phyloP scores from a whole-genome alignment of 2,797 vertebrate genomes.

The Sebastes hubbsi region DNA sequence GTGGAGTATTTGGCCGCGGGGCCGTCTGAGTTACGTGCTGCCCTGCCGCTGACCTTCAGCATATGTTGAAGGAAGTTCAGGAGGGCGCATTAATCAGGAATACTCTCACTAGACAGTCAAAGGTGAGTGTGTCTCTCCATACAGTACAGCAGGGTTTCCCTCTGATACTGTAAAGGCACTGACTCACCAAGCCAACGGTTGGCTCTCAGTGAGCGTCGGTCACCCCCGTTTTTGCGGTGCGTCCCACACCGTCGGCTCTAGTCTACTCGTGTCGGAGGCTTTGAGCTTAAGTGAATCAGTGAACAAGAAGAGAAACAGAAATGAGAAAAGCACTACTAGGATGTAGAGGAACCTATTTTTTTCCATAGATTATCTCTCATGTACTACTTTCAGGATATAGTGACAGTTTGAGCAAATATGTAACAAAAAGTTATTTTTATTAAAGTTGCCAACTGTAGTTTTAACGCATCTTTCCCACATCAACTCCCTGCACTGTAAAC shows the following conservation, averaged over 20 bases:
- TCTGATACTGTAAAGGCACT: background rate
- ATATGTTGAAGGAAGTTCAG: slow-evolving; percentile 46
- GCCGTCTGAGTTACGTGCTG: slow-evolving; percentile 21
- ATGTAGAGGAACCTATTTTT: no score
- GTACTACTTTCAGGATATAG: no score
- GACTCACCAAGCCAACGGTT: fast-evolving
- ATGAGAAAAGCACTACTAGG: no score
- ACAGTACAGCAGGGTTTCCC: background rate
- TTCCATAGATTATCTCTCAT: no score
- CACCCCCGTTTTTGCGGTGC: no score
- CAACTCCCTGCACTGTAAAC: background rate
- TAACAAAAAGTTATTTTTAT: no score
- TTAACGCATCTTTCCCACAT: background rate
- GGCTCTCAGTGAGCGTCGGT: no score
- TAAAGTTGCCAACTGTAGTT: background rate
- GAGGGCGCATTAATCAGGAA: slow-evolving; percentile 41
- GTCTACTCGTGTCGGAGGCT: no score
- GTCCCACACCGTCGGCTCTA: no score
- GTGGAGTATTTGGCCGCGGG: slow-evolving; percentile 25
- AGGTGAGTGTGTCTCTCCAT: slow-evolving; percentile 16
- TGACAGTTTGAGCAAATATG: no score
- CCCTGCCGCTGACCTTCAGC: slow-evolving; percentile 57
- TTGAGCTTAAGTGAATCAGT: no score
- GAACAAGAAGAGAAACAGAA: no score
- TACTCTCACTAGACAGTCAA: slow-evolving; percentile 32